phyloP scores from a whole-genome alignment of 2,797 vertebrate species.

The Melanotaenia maccullochi region DNA sequence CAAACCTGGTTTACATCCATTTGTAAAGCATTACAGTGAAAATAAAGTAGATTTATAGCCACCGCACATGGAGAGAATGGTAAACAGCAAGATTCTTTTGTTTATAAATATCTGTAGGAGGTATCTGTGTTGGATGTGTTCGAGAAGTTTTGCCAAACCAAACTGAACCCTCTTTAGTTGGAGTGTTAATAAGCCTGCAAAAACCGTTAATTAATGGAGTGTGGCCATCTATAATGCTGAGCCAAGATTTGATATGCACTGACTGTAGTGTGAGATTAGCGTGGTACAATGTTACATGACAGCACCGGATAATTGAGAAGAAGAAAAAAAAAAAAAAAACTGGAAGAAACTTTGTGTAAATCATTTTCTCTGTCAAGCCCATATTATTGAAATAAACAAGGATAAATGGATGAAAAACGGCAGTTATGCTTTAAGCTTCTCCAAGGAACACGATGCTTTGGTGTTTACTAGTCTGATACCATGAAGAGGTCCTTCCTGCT shows the following conservation, averaged over 20 bases:
- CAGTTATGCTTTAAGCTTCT: slow-evolving; percentile 23
- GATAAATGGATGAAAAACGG: slow-evolving; percentile 14
- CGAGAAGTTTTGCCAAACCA: background rate
- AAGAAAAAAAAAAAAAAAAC: background rate
- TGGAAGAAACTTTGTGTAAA: slow-evolving; percentile 6
- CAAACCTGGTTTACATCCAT: slow-evolving; percentile 14
- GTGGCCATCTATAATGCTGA: background rate
- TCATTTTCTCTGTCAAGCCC: slow-evolving; percentile 10
- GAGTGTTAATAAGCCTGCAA: slow-evolving; percentile 18
- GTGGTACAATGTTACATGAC: background rate
- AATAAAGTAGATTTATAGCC: slow-evolving; percentile 36
- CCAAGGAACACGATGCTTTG: slow-evolving; percentile 20
- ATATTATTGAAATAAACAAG: slow-evolving; percentile 33
- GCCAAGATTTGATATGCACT: slow-evolving; percentile 5
- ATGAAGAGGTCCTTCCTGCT: slow-evolving; percentile 29
- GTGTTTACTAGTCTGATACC: slow-evolving; percentile 13
- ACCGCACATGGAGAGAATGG: slow-evolving; percentile 16
- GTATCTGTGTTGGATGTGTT: slow-evolving; percentile 7
- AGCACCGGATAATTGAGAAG: background rate
- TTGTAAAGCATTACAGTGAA: slow-evolving; percentile 15
- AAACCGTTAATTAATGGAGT: slow-evolving; percentile 12
- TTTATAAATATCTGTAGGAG: background rate
- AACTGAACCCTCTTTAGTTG: slow-evolving; percentile 1
- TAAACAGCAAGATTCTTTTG: slow-evolving; percentile 16
- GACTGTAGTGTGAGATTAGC: background rate